Conservation (phyloP, 2,797 vertebrate genomes). For the Alauda arvensis region DNA sequence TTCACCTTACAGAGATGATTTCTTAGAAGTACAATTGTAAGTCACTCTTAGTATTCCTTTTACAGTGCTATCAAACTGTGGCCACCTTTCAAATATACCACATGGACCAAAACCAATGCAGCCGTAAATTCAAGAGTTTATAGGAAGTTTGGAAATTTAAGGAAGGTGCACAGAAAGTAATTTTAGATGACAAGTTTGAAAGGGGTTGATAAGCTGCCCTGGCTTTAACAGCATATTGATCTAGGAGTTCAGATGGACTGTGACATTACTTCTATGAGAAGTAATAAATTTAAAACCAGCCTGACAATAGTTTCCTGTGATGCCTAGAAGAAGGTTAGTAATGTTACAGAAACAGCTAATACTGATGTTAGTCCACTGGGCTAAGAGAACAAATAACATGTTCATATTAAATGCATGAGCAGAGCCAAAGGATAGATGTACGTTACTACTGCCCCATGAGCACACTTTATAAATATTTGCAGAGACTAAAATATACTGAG, state of each 20-base stretch:
- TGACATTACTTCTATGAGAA: conserved; percentile 24
- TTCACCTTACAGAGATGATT: not conserved
- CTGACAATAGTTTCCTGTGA: not conserved
- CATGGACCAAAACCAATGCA: not conserved
- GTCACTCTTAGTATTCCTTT: not conserved
- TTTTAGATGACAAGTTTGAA: conserved; percentile 28
- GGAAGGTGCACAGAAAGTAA: not conserved
- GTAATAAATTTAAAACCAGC: conserved; percentile 13
- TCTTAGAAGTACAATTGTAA: conserved; percentile 20
- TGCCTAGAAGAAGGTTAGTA: not conserved
- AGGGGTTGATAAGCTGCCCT: conserved; percentile 15
- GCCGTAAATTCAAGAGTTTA: conserved; percentile 43
- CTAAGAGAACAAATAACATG: conserved; percentile 39
- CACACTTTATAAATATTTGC: conserved; percentile 49
- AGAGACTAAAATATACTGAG: conserved; percentile 31
- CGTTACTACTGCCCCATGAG: not conserved
- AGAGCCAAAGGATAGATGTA: conserved; percentile 21
- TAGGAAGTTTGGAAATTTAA: conserved; percentile 38
- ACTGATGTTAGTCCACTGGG: conserved; percentile 17
- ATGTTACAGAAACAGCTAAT: conserved; percentile 26
- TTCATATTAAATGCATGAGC: conserved; percentile 40
- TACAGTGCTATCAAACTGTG: conserved; percentile 16
- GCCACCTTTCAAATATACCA: not conserved
- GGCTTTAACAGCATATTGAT: conserved; percentile 39
- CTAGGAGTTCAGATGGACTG: conserved; percentile 11